A percentile compares a stretch with the other conserved stretches of the same genome.
phyloP scores from a whole-genome alignment of 2,797 vertebrate genomes.

The Ataeniobius toweri region DNA sequence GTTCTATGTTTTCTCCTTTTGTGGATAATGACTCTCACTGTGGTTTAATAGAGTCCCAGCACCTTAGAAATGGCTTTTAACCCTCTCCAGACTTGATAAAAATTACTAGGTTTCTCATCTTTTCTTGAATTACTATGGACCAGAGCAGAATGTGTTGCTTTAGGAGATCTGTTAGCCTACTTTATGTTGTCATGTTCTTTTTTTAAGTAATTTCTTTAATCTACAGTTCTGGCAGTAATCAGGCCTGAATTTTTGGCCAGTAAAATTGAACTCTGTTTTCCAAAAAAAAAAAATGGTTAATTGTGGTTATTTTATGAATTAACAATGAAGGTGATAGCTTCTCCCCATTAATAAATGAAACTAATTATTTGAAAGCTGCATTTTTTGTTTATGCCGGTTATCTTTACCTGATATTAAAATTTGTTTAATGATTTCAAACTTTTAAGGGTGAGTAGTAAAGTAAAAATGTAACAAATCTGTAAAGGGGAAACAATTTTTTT shows the following conservation, averaged over 20 bases:
- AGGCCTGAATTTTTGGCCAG: background rate
- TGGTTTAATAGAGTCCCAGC: background rate
- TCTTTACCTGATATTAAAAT: background rate
- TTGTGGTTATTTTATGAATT: no score
- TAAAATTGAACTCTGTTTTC: no score
- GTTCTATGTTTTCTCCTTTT: background rate
- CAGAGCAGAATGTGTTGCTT: background rate
- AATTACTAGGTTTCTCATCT: background rate
- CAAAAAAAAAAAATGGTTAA: no score
- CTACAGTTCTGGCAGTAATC: background rate
- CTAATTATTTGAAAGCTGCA: background rate
- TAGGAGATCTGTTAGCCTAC: background rate
- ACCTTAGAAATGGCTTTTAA: background rate
- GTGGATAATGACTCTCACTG: background rate
- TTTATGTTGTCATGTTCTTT: background rate
- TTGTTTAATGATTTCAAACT: no score
- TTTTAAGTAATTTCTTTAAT: background rate
- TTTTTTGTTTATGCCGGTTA: background rate
- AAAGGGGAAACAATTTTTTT: no score
- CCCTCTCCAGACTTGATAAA: background rate
- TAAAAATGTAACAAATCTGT: no score
- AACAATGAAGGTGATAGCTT: background rate
- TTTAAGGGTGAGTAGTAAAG: no score
- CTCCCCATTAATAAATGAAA: background rate
- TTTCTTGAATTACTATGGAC: background rate